A percentile compares a stretch with the other conserved stretches of the same genome.
phyloP scores from a whole-genome alignment of 2,797 vertebrate genomes.

The Parotocinclus haroldoi region DNA sequence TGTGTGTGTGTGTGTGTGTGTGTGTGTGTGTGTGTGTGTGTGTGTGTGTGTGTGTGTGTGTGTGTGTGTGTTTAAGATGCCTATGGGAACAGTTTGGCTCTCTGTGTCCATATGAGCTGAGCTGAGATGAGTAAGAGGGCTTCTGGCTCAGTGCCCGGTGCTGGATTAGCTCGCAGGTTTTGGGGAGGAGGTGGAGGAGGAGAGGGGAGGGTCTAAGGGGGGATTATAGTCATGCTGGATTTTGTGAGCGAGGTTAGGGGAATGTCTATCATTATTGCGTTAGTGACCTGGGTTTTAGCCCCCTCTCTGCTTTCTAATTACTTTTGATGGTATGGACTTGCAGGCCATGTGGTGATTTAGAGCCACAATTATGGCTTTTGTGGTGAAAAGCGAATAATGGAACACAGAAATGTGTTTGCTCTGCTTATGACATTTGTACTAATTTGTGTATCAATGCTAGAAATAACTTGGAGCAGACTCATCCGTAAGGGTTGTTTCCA shows the following conservation, averaged over 20 bases:
- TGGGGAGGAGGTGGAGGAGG: conserved; percentile 1
- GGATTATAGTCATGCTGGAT: conserved; percentile 26
- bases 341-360: conserved; percentile 19
- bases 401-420: too few species aligned
- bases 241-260: conserved; percentile 6
- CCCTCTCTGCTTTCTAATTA: conserved; percentile 38
- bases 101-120: conserved; percentile 23
- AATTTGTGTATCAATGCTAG: too few species aligned
- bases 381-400: too few species aligned
- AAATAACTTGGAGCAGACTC: too few species aligned
- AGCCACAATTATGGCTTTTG: not conserved
- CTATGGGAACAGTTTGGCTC: conserved; percentile 39
- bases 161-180: conserved; percentile 30
- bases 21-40: conserved; percentile 15
- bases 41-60: conserved; percentile 22
- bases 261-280: conserved; percentile 33
- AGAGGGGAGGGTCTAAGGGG: conserved; percentile 17
- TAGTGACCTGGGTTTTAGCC: conserved; percentile 16
- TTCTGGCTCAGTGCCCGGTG: conserved; percentile 33
- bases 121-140: conserved; percentile 26
- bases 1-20: not conserved
- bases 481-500: too few species aligned
- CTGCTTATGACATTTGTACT: too few species aligned
- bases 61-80: conserved; percentile 11
- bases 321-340: conserved; percentile 9